These are phyloP conservation scores for Meloe dianella DNA, from an alignment of 2,888 invertebrate species.

Conservation along the genomic window DNA sequence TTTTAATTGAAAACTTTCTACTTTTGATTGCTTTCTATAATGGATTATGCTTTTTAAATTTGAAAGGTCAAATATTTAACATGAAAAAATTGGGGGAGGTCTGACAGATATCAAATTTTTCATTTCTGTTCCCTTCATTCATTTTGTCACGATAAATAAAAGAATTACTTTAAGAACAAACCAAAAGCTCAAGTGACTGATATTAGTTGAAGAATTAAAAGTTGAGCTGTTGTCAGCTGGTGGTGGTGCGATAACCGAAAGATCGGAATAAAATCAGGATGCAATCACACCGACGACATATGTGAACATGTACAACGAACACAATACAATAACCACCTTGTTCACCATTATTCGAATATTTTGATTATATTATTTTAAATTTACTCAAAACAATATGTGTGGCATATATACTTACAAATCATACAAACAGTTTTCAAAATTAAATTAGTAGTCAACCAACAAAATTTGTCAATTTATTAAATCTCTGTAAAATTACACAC, in stretches of 20 bases:
- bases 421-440: conserved; percentile 3
- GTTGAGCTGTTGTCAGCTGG: conserved; percentile 49
- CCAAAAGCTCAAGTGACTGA: conserved; percentile 45
- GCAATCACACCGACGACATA: conserved; percentile 32
- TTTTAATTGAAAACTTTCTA: conserved; percentile 38
- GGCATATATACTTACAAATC: background rate
- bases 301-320: conserved; percentile 39
- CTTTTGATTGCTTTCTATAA: conserved; percentile 34
- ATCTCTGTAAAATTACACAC: conserved; percentile 12
- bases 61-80: conserved; percentile 50
- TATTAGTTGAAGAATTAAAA: conserved; percentile 51
- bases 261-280: conserved; percentile 17
- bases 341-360: conserved; percentile 3
- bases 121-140: conserved; percentile 51
- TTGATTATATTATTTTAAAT: conserved; percentile 10
- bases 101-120: conserved; percentile 49
- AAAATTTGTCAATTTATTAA: conserved; percentile 13
- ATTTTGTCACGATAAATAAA: conserved; percentile 51
- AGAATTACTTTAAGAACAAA: conserved; percentile 48
- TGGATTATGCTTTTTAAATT: conserved; percentile 37
- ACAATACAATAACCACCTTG: conserved; percentile 20
- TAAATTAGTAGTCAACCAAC: conserved; percentile 10
- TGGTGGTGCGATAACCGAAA: conserved; percentile 44
- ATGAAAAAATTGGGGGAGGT: conserved; percentile 36
- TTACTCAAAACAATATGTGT: conserved; percentile 13